A percentile compares a stretch with the other conserved stretches of the same genome.
phyloP scores from a whole-genome alignment of 2,797 vertebrate genomes.

The Gouania willdenowi region DNA sequence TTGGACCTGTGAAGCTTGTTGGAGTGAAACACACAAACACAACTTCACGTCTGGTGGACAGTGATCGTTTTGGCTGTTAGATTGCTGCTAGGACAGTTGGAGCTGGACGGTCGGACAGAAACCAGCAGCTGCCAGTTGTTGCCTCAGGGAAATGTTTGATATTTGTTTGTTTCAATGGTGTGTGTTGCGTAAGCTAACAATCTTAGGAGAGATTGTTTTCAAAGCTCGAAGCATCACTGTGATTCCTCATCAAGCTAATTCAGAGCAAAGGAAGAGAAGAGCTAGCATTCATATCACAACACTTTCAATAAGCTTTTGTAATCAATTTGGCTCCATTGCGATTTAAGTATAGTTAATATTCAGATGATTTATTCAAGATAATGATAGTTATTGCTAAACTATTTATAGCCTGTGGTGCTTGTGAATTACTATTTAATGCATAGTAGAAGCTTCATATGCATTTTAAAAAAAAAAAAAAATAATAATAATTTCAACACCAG shows the following conservation, averaged over 20 bases:
- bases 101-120: conserved; percentile 52
- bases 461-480: conserved; percentile 2
- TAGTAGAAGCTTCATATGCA: conserved; percentile 29
- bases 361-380: no score
- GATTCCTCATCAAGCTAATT: conserved; percentile 62
- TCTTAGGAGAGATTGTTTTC: conserved; percentile 67
- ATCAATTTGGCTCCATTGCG: no score
- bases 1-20: conserved; percentile 66
- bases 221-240: conserved; percentile 69
- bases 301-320: conserved; percentile 16
- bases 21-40: conserved; percentile 49
- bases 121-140: conserved; percentile 57
- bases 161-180: conserved; percentile 52
- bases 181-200: conserved; percentile 70
- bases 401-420: no score
- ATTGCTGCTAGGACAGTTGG: conserved; percentile 67
- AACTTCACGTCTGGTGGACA: conserved; percentile 42
- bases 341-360: no score
- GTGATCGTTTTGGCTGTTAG: conserved; percentile 50
- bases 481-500: conserved; percentile 63
- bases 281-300: no score
- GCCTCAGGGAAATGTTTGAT: conserved; percentile 72
- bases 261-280: conserved; percentile 69
- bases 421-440: no score
- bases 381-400: no score